Evolutionary conservation across 1,140 invertebrate genomes (phyloP).

Genomic region (Apolygus lucorum): DNA sequence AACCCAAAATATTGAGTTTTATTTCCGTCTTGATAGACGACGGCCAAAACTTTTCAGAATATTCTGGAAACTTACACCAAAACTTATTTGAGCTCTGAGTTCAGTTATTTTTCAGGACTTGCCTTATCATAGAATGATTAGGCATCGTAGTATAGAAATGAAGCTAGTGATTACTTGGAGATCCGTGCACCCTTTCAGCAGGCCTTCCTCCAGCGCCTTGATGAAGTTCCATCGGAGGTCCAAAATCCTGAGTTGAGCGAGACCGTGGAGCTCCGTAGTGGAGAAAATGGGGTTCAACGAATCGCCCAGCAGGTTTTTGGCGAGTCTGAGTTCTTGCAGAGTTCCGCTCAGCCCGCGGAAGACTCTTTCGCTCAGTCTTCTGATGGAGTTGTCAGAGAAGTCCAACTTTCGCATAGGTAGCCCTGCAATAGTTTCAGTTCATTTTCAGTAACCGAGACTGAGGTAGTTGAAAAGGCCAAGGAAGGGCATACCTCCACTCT

Average conservation of each 20-base stretch:
- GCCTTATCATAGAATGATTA: no score
- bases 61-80: no score
- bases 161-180: slow-evolving; percentile 47
- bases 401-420: slow-evolving; percentile 64
- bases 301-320: slow-evolving; percentile 76
- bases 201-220: slow-evolving; percentile 69
- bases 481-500: no score
- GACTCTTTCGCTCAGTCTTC: slow-evolving; percentile 66
- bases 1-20: no score
- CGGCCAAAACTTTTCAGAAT: no score
- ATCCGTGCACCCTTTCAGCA: slow-evolving; percentile 69
- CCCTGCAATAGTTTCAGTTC: slow-evolving; percentile 37
- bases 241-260: slow-evolving; percentile 58
- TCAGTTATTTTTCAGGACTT: no score
- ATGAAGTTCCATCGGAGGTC: slow-evolving; percentile 72
- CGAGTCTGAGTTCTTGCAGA: slow-evolving; percentile 60
- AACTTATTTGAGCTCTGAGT: no score
- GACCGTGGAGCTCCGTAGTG: slow-evolving; percentile 68
- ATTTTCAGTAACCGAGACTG: no score
- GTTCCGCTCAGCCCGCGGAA: slow-evolving; percentile 55
- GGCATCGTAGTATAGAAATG: slow-evolving; percentile 14
- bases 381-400: slow-evolving; percentile 69
- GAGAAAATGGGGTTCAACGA: slow-evolving; percentile 84
- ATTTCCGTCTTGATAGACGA: no score
- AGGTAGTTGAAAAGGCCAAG: no score